Base-by-base conservation (phyloP, 2,888 invertebrate genomes). In the Eupithecia centaureata region DNA sequence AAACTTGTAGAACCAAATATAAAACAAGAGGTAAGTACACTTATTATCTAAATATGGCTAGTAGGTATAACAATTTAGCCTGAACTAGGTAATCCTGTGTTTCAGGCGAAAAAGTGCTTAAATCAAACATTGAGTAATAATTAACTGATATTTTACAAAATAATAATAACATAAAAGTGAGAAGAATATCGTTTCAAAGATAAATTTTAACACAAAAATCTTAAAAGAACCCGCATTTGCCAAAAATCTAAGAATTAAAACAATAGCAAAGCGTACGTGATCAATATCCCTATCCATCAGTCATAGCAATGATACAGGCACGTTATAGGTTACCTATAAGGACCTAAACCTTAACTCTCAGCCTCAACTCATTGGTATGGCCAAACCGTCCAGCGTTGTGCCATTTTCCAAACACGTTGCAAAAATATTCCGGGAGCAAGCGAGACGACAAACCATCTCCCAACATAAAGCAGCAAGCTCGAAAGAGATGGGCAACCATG, bases 401-500 rank as follows among this genome's bases (percentile, higher is more conserved):
- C 76, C 71, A 75, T 91, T 91, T 91, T 91, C 90, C 88, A 82
- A 88, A 85, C 87, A 84, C 84, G 85, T 85, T 88, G 92, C 90
- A 84, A 92, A 93, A 92, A 92, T 92, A 91, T 91, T 91, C 91
- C 91, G 91, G 89, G 91, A 89, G 88, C 82, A 77, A 92, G 73
- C 68, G 87, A 88, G 91, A 91, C 63, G 71, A 80, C 63, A 66
- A 28, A 59, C 65, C 22, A 35, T 12, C 28, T 27, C 1, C 54
- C 54, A 56, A 30, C 28, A 15, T 47, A 18, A 54, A 22, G 64
- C 57, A 59, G 58, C 33, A 15, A 60, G 88, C 74, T 77, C 18
- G 83, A 90, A 76, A 82, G 82, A 80, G 88, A 87, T 64, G 76
- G 65, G 65, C 51, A 68, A 79, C 78, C 79, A 78, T 84, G 90